Conservation (phyloP, 2,113 vertebrate genomes). For the Scartelaos histophorus region DNA sequence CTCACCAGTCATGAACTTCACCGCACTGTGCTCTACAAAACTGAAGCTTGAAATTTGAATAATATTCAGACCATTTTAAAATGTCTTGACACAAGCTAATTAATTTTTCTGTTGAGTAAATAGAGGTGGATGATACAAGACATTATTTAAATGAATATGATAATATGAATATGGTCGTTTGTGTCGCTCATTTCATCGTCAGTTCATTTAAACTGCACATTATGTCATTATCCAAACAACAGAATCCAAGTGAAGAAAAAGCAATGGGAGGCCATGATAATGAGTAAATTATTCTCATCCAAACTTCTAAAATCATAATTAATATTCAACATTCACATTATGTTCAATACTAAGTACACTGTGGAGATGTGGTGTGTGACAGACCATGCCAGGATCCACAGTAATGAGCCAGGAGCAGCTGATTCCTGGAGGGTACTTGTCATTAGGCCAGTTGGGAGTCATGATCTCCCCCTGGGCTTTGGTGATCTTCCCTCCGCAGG, state of each 20-base stretch:
- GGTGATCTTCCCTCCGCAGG: conserved; percentile 81
- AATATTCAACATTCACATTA: background rate
- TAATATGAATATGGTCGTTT: too few species aligned
- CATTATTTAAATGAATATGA: too few species aligned
- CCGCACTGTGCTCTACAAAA: background rate
- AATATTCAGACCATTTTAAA: too few species aligned
- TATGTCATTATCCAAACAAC: background rate
- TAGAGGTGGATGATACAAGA: too few species aligned
- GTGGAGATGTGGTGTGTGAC: background rate
- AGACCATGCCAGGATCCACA: conserved; percentile 81
- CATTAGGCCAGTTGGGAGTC: conserved; percentile 89
- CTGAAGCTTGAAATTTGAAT: background rate
- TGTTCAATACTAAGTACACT: background rate
- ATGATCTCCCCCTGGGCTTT: conserved; percentile 80
- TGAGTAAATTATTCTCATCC: too few species aligned
- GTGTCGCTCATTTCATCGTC: too few species aligned
- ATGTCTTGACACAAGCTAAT: too few species aligned
- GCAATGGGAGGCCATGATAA: background rate
- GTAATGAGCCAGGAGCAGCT: conserved; percentile 91
- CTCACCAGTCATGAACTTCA: too few species aligned
- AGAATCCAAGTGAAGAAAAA: background rate
- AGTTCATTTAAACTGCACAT: background rate
- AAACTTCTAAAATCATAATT: background rate
- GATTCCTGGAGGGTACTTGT: conserved; percentile 85
- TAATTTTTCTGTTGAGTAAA: too few species aligned